A percentile compares a stretch with the other conserved stretches of the same genome.
phyloP scores from a whole-genome alignment of 1,140 invertebrate genomes.

The Lasaia peninsularis region DNA sequence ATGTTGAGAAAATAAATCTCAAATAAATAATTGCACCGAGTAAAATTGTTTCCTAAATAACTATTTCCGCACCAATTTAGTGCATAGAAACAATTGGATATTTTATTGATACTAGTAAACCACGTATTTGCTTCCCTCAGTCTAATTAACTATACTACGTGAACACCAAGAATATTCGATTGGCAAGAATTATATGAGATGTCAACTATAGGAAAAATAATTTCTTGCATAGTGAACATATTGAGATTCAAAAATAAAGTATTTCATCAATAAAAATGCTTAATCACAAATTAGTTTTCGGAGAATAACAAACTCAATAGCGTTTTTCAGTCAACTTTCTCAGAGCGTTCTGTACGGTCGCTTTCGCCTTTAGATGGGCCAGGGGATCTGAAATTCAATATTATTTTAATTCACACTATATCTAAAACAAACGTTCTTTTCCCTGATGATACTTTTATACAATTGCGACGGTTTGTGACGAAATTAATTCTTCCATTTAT shows the following conservation, averaged over 20 bases:
- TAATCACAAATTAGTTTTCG: slow-evolving; percentile 20
- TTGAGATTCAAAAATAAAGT: slow-evolving; percentile 19
- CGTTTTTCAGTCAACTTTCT: slow-evolving; percentile 71
- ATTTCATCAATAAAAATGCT: slow-evolving; percentile 24
- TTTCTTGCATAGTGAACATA: neutral
- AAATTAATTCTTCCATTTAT: neutral
- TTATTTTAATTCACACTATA: slow-evolving; percentile 16
- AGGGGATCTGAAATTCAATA: slow-evolving; percentile 65
- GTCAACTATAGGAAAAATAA: neutral
- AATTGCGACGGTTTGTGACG: neutral
- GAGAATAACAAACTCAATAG: slow-evolving; percentile 36
- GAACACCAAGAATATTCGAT: slow-evolving; percentile 14
- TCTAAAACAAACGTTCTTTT: neutral
- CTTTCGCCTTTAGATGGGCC: slow-evolving; percentile 71
- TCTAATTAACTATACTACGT: slow-evolving; percentile 21
- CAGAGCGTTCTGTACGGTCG: slow-evolving; percentile 73
- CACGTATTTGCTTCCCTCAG: slow-evolving; percentile 10
- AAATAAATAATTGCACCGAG: neutral
- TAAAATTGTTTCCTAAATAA: neutral
- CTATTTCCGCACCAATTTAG: neutral
- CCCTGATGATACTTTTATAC: neutral
- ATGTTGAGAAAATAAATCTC: slow-evolving; percentile 10
- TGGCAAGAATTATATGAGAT: slow-evolving; percentile 21
- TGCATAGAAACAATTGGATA: neutral
- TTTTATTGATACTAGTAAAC: slow-evolving; percentile 6